Conservation (phyloP, 2,113 vertebrate species). For the Leucosticte australis region DNA sequence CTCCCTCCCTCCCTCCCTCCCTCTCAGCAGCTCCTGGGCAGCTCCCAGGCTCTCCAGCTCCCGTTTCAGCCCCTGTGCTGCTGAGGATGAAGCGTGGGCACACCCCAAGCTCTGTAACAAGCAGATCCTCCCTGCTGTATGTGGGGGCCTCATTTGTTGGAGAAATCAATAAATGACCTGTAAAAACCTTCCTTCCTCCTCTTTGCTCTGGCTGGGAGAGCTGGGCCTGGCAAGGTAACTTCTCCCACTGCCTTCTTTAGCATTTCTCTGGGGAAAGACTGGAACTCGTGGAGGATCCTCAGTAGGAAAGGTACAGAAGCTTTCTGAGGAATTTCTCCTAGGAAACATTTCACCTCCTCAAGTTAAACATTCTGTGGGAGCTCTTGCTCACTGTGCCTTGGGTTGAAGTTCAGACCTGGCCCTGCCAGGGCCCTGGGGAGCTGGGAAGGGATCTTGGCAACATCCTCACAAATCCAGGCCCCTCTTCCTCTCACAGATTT, state of each 20-base stretch:
- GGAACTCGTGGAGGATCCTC: neutral
- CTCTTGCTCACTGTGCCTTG: neutral
- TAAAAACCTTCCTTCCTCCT: neutral
- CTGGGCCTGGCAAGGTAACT: neutral
- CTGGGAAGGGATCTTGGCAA: neutral
- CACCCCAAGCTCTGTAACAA: neutral
- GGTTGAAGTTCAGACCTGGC: neutral
- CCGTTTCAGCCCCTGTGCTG: neutral
- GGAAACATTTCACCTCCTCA: neutral
- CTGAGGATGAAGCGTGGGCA: neutral
- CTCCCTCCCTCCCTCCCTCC: neutral
- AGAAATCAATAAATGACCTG: constrained; percentile 32
- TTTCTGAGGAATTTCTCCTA: neutral
- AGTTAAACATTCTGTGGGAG: neutral
- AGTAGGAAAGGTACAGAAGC: neutral
- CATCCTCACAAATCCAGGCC: neutral
- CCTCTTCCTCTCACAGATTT: rapidly evolving
- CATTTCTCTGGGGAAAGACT: neutral
- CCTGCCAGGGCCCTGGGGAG: neutral
- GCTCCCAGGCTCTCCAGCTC: neutral
- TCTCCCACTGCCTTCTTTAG: neutral
- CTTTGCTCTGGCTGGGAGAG: neutral
- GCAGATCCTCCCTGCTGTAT: rapidly evolving
- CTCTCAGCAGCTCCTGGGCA: neutral
- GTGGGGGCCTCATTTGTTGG: neutral